Evolutionary conservation across 2,888 invertebrate species (phyloP).

Genomic region (Fragum whitleyi): DNA sequence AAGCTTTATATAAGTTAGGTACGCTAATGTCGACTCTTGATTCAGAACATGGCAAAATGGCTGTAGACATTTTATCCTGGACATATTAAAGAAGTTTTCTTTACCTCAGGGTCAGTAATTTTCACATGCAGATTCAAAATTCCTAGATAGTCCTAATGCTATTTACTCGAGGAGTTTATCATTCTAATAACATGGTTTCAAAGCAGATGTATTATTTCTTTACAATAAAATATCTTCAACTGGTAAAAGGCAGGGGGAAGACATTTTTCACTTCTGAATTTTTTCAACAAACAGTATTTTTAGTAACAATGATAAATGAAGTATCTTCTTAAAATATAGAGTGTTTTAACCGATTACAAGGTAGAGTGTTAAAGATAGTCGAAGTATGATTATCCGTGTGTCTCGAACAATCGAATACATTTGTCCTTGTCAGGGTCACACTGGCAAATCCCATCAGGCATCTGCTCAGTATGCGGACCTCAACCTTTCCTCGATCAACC

Average conservation of each 20-base stretch:
- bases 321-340: slow-evolving; percentile 1
- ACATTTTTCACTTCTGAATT: background rate
- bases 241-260: background rate
- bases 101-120: too few species aligned
- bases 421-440: slow-evolving; percentile 19
- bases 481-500: slow-evolving; percentile 19
- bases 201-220: background rate
- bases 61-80: too few species aligned
- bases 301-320: background rate
- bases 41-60: too few species aligned
- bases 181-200: background rate
- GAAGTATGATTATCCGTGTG: slow-evolving; percentile 11
- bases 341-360: slow-evolving; percentile 14
- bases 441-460: slow-evolving; percentile 19
- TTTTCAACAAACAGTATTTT: background rate
- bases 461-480: slow-evolving; percentile 19
- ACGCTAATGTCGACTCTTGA: too few species aligned
- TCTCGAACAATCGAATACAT: slow-evolving; percentile 18
- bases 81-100: too few species aligned
- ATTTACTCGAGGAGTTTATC: background rate
- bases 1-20: too few species aligned
- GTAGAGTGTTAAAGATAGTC: background rate
- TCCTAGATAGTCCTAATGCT: too few species aligned
- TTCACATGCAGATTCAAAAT: too few species aligned
- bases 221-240: background rate